Evolutionary conservation across 2,113 vertebrate genomes (phyloP), one percentile per base, ranked within the genome.

Genomic region (Phalacrocorax carbo): DNA sequence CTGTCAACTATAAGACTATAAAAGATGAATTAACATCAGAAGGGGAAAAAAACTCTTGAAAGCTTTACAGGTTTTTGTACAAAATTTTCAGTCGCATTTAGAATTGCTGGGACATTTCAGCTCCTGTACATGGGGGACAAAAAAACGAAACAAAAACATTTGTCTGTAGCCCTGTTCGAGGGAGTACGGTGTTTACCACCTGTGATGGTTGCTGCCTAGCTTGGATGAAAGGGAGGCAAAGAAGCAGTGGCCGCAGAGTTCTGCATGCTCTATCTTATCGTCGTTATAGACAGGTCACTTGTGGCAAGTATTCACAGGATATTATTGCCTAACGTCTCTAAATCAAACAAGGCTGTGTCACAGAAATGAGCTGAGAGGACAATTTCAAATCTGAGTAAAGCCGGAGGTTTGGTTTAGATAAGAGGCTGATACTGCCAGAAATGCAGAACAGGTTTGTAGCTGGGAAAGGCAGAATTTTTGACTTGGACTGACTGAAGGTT

Each of bases 281-380:
- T 62, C 20, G 1, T 65, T 62, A 68, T 7, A 73, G 82, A 23
- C 62, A 62, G 38, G 77, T 90, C 64, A 66, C 46, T 54, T 38
- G 60, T 71, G 68, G 42, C 49, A 65, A 55, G n/a, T 52, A 17
- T 68, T 83, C 3, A 4, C 48, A 68, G 51, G 65, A 42, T 73
- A 58, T 62, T 91, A 30, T 82, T 92, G 58, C 64, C 32, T 72
- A n/a, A 76, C 15, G 1, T 82, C 62, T 82, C 71, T 57, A 92
- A 93, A 81, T 90, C 82, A 95, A 93, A 83, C 62, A 73, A 72
- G 71, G 30, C 30, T 46, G 7, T 93, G 34, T 77, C 58, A 80
- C 79, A 81, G 76, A 92, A 94, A 55, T 58, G 48, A 58, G 25
- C 81, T 69, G 73, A 72, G 48, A 82, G 71, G 32, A 62, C 46